phyloP scores from a whole-genome alignment of 35 echinoderm and acorn worm species.

The Acanthaster planci region DNA sequence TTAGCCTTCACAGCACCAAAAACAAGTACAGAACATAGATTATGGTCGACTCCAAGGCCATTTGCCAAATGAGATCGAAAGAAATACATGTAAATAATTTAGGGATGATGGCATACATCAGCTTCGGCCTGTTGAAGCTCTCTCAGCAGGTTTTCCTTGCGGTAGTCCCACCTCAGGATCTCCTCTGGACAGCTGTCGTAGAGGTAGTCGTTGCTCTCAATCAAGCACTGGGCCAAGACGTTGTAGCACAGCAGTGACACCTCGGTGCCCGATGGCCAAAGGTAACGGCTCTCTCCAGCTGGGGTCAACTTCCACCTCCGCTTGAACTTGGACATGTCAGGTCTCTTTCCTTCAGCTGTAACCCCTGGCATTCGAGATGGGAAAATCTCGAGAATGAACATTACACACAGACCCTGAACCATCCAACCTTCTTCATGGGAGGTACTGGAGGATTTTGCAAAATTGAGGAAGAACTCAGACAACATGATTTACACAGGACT shows the following conservation, averaged over 20 bases:
- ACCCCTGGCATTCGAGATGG: no score
- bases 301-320: constrained; percentile 22
- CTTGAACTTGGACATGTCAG: neutral
- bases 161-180: constrained; percentile 44
- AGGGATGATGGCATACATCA: constrained; percentile 34
- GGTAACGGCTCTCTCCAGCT: neutral
- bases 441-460: no score
- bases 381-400: no score
- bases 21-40: no score
- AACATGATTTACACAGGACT: no score
- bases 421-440: no score
- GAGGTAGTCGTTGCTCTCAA: constrained; percentile 33
- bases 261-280: constrained; percentile 11
- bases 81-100: neutral
- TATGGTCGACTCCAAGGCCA: no score
- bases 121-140: constrained; percentile 37
- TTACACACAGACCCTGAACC: no score
- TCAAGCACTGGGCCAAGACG: constrained; percentile 53
- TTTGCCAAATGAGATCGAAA: no score
- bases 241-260: constrained; percentile 58
- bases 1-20: no score
- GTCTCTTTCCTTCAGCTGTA: neutral
- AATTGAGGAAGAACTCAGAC: no score
- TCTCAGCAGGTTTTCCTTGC: constrained; percentile 32
- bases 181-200: constrained; percentile 33